Percentiles rank a stretch among this genome's conserved stretches.
Evolutionary conservation across 2,113 vertebrate genomes (phyloP).

Genomic region (Sturnus vulgaris): DNA sequence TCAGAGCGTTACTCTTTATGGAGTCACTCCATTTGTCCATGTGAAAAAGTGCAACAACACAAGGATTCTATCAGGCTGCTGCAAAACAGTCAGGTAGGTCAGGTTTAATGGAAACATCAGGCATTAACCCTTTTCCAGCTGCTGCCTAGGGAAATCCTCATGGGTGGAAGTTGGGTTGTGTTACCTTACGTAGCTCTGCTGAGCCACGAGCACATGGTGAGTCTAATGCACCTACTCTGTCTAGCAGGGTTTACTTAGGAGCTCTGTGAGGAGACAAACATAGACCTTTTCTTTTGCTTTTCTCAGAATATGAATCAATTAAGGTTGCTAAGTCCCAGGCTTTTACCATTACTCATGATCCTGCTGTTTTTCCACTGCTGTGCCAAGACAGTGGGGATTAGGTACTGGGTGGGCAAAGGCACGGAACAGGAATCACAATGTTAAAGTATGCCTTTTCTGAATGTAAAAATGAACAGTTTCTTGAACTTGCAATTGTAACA

Average conservation of each 20-base stretch:
- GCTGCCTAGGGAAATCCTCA: conserved; percentile 39
- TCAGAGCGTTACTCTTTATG: neutral
- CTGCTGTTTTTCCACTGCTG: conserved; percentile 17
- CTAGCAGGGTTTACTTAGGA: conserved; percentile 15
- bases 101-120: conserved; percentile 71
- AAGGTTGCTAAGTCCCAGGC: conserved; percentile 28
- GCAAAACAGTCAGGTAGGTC: conserved; percentile 66
- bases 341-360: neutral
- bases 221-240: neutral
- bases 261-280: neutral
- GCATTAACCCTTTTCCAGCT: conserved; percentile 72
- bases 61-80: conserved; percentile 38
- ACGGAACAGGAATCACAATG: neutral
- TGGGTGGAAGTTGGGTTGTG: conserved; percentile 14
- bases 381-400: conserved; percentile 30
- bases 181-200: neutral
- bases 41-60: conserved; percentile 62
- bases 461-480: neutral
- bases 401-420: neutral
- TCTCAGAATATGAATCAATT: conserved; percentile 11
- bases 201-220: neutral
- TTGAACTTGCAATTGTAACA: neutral
- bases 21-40: conserved; percentile 60
- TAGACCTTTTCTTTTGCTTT: neutral
- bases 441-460: neutral